These are phyloP conservation scores for Chrysodeixis includens DNA, from an alignment of 2,888 invertebrate species.

Conservation along the genomic window DNA sequence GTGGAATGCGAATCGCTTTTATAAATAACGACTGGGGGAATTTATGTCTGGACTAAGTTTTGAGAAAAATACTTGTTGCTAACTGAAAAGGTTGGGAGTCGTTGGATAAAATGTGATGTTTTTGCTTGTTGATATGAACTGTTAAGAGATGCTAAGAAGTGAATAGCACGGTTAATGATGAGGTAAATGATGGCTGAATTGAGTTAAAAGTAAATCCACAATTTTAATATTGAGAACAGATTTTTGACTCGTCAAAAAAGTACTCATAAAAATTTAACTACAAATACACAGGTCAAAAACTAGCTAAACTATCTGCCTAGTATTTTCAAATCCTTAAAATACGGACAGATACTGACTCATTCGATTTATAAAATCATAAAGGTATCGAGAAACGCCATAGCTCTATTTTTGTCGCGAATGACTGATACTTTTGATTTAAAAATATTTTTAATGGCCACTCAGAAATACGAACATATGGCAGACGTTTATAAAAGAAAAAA, in stretches of 20 bases:
- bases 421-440: slow-evolving; percentile 4
- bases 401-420: neutral
- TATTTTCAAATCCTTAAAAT: too few relatives aligned
- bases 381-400: neutral
- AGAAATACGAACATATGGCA: neutral
- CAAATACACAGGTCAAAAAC: too few relatives aligned
- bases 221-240: too few relatives aligned
- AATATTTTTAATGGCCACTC: slow-evolving; percentile 7
- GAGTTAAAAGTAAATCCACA: too few relatives aligned
- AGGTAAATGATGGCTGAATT: too few relatives aligned
- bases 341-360: neutral
- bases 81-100: neutral
- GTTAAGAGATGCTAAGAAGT: too few relatives aligned
- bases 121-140: too few relatives aligned
- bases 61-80: neutral
- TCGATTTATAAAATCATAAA: neutral
- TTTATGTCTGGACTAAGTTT: neutral
- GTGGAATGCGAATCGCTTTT: slow-evolving; percentile 22
- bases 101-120: neutral
- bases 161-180: too few relatives aligned
- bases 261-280: too few relatives aligned
- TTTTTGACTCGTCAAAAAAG: too few relatives aligned
- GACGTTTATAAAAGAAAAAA: neutral
- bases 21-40: slow-evolving; percentile 18
- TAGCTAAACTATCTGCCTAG: too few relatives aligned